A percentile compares a stretch with the other conserved stretches of the same genome.
These are phyloP conservation scores for Dryoscopus gambensis DNA, from an alignment of 2,113 vertebrate species.

Conservation along the genomic window DNA sequence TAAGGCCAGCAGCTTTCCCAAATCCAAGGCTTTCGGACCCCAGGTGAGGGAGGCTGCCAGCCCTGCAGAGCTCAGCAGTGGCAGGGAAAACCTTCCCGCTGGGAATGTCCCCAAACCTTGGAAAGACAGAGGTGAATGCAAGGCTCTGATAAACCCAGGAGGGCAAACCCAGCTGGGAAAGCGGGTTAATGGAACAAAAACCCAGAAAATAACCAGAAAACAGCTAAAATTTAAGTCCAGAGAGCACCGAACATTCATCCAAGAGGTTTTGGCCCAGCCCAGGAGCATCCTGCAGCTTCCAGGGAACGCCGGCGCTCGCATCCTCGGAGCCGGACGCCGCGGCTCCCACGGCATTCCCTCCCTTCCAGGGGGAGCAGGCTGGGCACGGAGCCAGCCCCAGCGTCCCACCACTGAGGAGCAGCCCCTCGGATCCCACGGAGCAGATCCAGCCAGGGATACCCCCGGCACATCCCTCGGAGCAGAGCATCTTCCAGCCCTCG, in stretches of 20 bases:
- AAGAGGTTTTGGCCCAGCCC: background rate
- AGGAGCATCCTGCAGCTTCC: background rate
- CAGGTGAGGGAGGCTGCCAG: background rate
- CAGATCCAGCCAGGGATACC: background rate
- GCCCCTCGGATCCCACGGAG: background rate
- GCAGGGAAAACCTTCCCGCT: background rate
- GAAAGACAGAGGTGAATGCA: fast-evolving
- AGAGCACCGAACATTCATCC: background rate
- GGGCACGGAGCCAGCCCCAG: background rate
- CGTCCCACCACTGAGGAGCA: background rate
- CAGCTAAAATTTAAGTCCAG: fast-evolving
- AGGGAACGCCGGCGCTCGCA: fast-evolving
- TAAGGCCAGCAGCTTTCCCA: background rate
- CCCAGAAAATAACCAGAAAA: fast-evolving
- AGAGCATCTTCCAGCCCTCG: background rate
- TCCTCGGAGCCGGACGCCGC: fast-evolving
- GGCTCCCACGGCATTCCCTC: fast-evolving
- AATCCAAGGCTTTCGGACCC: background rate
- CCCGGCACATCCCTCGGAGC: background rate
- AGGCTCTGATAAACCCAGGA: background rate
- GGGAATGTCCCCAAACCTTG: fast-evolving
- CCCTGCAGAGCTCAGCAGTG: background rate
- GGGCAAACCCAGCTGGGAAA: background rate
- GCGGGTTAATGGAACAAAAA: background rate
- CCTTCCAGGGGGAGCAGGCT: background rate